Conservation (phyloP, 2,888 invertebrate species). For the Keiferia lycopersicella region DNA sequence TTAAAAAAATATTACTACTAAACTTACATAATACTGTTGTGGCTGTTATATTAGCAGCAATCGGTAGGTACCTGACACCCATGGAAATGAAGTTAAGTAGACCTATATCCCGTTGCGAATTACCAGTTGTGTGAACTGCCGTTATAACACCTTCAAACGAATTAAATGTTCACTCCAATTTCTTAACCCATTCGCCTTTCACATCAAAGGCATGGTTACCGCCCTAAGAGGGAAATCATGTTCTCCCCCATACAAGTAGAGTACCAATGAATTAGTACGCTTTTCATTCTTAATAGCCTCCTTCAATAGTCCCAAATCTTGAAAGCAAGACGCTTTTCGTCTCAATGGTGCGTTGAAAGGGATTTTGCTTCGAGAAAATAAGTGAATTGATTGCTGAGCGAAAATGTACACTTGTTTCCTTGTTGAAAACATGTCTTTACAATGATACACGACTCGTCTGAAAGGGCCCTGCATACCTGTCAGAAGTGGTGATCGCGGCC, state of each 20-base stretch:
- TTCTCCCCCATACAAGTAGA: constrained; percentile 18
- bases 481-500: too few relatives aligned
- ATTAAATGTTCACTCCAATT: neutral
- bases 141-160: constrained; percentile 3
- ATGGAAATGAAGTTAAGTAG: too few relatives aligned
- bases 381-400: neutral
- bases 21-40: too few relatives aligned
- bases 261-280: constrained; percentile 18
- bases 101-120: too few relatives aligned
- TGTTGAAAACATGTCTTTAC: too few relatives aligned
- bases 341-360: constrained; percentile 2
- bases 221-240: constrained; percentile 28
- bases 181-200: constrained; percentile 11
- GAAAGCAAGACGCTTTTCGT: constrained; percentile 16
- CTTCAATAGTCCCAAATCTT: constrained; percentile 17
- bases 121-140: neutral
- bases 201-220: constrained; percentile 7
- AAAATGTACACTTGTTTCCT: neutral
- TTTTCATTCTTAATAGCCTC: constrained; percentile 15
- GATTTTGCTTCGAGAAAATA: neutral
- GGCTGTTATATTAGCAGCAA: too few relatives aligned
- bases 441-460: too few relatives aligned
- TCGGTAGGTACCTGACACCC: too few relatives aligned
- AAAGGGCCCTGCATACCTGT: too few relatives aligned
- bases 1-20: too few relatives aligned